Conservation (phyloP, 2,113 vertebrate species). For the Xiphias gladius region DNA sequence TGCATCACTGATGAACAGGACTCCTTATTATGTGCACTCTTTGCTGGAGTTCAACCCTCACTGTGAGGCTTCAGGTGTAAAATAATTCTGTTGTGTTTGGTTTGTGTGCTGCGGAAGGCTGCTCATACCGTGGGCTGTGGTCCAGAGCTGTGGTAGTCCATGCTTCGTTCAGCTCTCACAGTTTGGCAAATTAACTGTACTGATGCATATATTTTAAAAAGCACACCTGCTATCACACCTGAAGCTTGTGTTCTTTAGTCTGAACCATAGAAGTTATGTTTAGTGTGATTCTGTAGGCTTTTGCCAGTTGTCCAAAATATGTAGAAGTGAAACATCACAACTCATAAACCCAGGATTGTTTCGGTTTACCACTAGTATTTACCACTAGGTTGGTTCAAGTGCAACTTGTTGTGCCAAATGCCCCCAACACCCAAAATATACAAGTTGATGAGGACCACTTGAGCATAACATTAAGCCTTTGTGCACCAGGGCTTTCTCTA, state of each 20-base stretch:
- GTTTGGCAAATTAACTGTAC: slow-evolving; percentile 18
- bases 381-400: slow-evolving; percentile 7
- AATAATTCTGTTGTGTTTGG: slow-evolving; percentile 12
- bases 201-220: slow-evolving; percentile 16
- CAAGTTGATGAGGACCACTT: slow-evolving; percentile 27
- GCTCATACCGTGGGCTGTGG: background rate
- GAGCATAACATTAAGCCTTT: background rate
- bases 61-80: slow-evolving; percentile 60
- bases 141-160: slow-evolving; percentile 1
- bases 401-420: background rate
- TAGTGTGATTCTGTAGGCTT: background rate
- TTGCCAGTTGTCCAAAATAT: background rate
- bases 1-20: slow-evolving; percentile 60
- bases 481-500: background rate
- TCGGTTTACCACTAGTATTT: slow-evolving; percentile 11
- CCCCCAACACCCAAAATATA: background rate
- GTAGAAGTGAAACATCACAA: background rate
- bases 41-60: slow-evolving; percentile 44
- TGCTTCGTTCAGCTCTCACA: slow-evolving; percentile 14
- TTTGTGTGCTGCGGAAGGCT: slow-evolving; percentile 7
- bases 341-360: background rate
- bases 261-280: background rate
- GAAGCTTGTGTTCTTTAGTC: background rate
- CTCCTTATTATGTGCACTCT: slow-evolving; percentile 65
- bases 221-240: slow-evolving; percentile 23